Base-by-base conservation (phyloP, 1,140 invertebrate genomes). In the Mylabris phalerata region DNA sequence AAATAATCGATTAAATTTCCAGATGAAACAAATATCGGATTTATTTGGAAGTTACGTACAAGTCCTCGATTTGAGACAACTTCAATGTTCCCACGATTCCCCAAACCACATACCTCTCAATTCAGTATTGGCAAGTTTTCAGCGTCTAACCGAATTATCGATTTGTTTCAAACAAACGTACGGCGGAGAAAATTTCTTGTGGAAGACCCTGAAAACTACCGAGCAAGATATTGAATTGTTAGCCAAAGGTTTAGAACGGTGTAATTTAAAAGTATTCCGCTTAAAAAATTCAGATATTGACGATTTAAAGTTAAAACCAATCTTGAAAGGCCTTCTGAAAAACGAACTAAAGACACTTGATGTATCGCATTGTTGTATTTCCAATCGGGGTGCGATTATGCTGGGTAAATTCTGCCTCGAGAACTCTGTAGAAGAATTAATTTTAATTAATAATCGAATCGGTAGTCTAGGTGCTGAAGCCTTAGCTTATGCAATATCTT, bases 341-440 rank as follows among this genome's bases (percentile, higher is more conserved):
- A 74, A 71, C 57, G 57, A 68, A 38, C 56, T 78, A 50, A 73
- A 75, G 57, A 73, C 68, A 6, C 57, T 80, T 38, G 78, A 80
- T 60, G 75, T 80, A 48, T 77, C 76, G 55, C 77, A 79, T 63
- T 79, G 78, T 49, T 74, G 74, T 67, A 73, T 79, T 57, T 69
- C 62, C 2, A 75, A 80, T 61, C 71, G 75, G 11, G 78, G 77
- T 1, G 72, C 73, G 19, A 65, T 69, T 25, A 67, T 67, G 27
- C 64, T 78, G 24, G 72, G 74, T 27, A 78, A 77, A 64, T 78
- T 74, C 67, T 72, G 75, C 55, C 65, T 72, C 5, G 73, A 73
- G 52, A 73, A 74, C 63, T 70, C 75, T 7, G 71, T 78, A 9
- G 65, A 70, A 52, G 71, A 68, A 63, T 55, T 79, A 45, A 67